Base-by-base conservation (phyloP, 2,888 invertebrate species). In the Girardia tigrina region DNA sequence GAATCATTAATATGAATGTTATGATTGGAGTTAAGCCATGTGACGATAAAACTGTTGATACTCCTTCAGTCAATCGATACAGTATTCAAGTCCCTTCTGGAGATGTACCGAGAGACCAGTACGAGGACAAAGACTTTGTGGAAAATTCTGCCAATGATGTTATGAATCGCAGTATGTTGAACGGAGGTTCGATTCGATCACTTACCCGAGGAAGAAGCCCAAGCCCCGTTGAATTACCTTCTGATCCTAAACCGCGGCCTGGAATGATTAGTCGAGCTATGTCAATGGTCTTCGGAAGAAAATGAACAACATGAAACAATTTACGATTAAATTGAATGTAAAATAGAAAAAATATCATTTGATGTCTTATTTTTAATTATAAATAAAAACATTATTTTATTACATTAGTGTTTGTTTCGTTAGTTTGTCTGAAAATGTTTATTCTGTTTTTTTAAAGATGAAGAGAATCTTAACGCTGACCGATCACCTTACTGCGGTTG, bases 11-110 rank as follows among this genome's bases (percentile, higher is more conserved):
- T 42, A 23, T 42, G 20, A 72, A 72, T 23, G 16, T 20, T n/a
- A 72, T 72, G 72, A 72, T 72, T 23, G 72, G 72, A n/a, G 72
- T 72, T 16, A 29, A 72, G 26, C 72, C 72, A 26, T 72, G 72
- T 23, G 29, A 28, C 26, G 72, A 72, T 8, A 29, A 29, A 23
- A 23, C 26, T 23, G 28, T 2, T 2, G 72, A 29, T 12, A 29
- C 26, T 1, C 56, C 56, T 4, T 4, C 56, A 2, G n/a, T n/a
- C n/a, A 56, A 56, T 56, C 56, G 56, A 8, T 56, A 20, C 56
- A 56, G n/a, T n/a, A n/a, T n/a, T n/a, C n/a, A n/a, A n/a, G n/a
- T n/a, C n/a, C n/a, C n/a, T n/a, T n/a, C n/a, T n/a, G n/a, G n/a
- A n/a, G n/a, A n/a, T n/a, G n/a, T n/a, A n/a, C n/a, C n/a, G n/a